Evolutionary conservation across 2,888 invertebrate species (phyloP).

Genomic region (Brenthis ino): DNA sequence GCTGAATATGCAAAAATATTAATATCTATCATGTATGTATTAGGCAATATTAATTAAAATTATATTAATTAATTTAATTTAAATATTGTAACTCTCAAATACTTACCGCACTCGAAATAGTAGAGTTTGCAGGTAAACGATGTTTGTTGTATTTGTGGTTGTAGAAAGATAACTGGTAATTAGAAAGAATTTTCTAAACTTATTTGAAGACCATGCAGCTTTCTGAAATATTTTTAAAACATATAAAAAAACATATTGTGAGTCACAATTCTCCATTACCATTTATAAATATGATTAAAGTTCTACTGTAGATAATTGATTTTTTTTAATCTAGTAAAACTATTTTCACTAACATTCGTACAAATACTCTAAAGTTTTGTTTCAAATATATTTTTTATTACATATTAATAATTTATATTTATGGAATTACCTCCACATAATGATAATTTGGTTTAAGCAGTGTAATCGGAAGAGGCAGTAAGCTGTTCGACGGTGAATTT

Average conservation of each 20-base stretch:
- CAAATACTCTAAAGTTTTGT: too few species aligned
- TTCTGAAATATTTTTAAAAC: conserved; percentile 46
- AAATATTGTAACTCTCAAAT: neutral
- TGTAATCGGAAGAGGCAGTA: conserved; percentile 54
- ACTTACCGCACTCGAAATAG: conserved; percentile 60
- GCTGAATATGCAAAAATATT: too few species aligned
- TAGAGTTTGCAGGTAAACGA: conserved; percentile 57
- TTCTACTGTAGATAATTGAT: neutral
- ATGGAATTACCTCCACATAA: conserved; percentile 53
- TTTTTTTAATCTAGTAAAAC: too few species aligned
- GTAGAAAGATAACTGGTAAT: conserved; percentile 53
- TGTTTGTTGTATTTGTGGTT: conserved; percentile 53
- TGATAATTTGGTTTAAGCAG: conserved; percentile 56
- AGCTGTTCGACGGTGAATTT: conserved; percentile 42
- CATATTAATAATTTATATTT: neutral
- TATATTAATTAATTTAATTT: neutral
- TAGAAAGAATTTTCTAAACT: conserved; percentile 60
- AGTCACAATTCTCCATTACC: too few species aligned
- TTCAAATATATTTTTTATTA: too few species aligned
- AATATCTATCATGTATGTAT: too few species aligned
- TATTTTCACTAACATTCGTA: too few species aligned
- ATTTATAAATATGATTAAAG: neutral
- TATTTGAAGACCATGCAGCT: conserved; percentile 57
- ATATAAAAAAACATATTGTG: too few species aligned
- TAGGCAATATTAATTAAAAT: too few species aligned